phyloP scores from a whole-genome alignment of 2,113 vertebrate genomes.

The Ursus arctos region DNA sequence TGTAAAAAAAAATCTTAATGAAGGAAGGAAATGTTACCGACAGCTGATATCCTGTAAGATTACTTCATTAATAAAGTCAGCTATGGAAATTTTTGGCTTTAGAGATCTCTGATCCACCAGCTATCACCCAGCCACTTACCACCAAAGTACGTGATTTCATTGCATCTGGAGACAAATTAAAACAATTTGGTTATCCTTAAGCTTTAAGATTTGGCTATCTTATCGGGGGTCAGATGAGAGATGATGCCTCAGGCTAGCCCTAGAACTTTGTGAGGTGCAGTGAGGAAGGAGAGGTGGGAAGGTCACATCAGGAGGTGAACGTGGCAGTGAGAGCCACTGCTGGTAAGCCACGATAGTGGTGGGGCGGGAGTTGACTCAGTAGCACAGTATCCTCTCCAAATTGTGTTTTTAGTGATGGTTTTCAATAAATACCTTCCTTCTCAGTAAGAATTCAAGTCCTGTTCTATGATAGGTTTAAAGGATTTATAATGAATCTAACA shows the following conservation, averaged over 20 bases:
- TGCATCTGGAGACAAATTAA: not conserved
- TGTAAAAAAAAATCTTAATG: not conserved
- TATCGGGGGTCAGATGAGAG: not conserved
- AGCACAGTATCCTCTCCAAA: not conserved
- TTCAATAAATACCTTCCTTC: not conserved
- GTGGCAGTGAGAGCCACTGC: not conserved
- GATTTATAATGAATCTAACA: not conserved
- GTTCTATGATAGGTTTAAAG: not conserved
- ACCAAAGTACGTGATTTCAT: slow-evolving; percentile 2
- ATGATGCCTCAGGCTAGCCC: not conserved
- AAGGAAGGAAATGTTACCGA: slow-evolving; percentile 22
- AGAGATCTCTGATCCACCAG: not conserved
- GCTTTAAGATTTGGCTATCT: not conserved
- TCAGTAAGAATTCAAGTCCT: not conserved
- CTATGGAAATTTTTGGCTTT: slow-evolving; percentile 49
- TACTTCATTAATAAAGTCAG: slow-evolving; percentile 11
- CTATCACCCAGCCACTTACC: not conserved
- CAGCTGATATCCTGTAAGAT: not conserved
- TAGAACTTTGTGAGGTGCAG: not conserved
- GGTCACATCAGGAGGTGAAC: not conserved
- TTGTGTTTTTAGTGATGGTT: slow-evolving; percentile 48
- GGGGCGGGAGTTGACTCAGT: not conserved
- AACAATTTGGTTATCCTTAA: not conserved
- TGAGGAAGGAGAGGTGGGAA: not conserved
- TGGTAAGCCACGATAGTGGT: not conserved